phyloP scores from a whole-genome alignment of 2,113 vertebrate species.

The Zosterops borbonicus region DNA sequence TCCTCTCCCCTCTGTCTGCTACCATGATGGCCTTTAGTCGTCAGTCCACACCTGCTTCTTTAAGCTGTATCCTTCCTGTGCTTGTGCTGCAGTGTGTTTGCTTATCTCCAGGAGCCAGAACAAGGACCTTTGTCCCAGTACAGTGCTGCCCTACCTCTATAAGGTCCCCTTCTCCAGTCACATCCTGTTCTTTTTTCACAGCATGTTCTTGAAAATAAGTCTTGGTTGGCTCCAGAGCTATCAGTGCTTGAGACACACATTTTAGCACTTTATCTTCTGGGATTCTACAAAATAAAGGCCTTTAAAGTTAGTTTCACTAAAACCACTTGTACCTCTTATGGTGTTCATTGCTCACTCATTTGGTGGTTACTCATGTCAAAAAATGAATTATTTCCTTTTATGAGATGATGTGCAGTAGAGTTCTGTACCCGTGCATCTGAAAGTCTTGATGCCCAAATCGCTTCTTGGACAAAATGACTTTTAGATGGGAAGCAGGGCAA shows the following conservation, averaged over 20 bases:
- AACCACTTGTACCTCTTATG: background rate
- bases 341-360: background rate
- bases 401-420: background rate
- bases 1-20: no score
- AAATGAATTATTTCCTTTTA: background rate
- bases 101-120: background rate
- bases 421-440: background rate
- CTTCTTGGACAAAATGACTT: background rate
- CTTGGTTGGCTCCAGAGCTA: background rate
- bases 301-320: background rate
- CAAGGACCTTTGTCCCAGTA: background rate
- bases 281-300: background rate
- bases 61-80: background rate
- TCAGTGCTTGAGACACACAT: background rate
- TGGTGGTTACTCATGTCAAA: background rate
- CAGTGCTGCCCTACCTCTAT: background rate
- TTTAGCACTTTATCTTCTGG: background rate
- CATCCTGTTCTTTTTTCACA: background rate
- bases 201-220: background rate
- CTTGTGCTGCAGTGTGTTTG: no score
- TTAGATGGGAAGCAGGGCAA: background rate
- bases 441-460: background rate
- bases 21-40: background rate
- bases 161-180: background rate
- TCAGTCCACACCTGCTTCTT: background rate